phyloP scores from a whole-genome alignment of 2,888 invertebrate species.

The Camponotus fellah region DNA sequence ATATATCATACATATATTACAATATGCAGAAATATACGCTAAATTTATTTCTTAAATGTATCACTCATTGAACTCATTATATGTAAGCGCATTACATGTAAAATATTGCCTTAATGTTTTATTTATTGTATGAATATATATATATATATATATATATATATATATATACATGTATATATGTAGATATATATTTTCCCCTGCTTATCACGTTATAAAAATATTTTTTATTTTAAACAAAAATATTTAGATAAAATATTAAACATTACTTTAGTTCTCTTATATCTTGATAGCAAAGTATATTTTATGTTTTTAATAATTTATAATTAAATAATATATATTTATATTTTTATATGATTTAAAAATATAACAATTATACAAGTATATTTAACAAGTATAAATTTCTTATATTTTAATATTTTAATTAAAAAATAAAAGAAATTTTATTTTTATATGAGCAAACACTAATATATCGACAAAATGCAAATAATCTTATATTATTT shows the following conservation, averaged over 20 bases:
- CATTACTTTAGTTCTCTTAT: background rate
- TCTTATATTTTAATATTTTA: background rate
- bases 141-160: no score
- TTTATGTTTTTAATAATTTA: background rate
- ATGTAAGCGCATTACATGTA: background rate
- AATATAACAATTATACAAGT: background rate
- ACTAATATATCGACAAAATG: background rate
- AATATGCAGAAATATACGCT: background rate
- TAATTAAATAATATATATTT: background rate
- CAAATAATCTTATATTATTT: background rate
- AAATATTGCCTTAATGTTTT: background rate
- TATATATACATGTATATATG: no score
- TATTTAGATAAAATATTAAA: background rate
- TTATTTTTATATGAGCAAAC: conserved; percentile 4
- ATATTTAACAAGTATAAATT: background rate
- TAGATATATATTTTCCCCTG: no score
- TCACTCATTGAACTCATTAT: background rate
- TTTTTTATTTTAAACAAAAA: no score
- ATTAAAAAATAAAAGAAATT: background rate
- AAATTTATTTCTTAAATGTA: conserved; percentile 12
- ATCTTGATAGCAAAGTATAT: background rate
- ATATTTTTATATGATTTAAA: background rate
- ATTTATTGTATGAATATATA: background rate
- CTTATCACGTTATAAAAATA: background rate
- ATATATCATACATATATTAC: background rate